A percentile compares a stretch with the other conserved stretches of the same genome.
Evolutionary conservation across 1,140 invertebrate species (phyloP).

Genomic region (Drosophila nigromelanica): DNA sequence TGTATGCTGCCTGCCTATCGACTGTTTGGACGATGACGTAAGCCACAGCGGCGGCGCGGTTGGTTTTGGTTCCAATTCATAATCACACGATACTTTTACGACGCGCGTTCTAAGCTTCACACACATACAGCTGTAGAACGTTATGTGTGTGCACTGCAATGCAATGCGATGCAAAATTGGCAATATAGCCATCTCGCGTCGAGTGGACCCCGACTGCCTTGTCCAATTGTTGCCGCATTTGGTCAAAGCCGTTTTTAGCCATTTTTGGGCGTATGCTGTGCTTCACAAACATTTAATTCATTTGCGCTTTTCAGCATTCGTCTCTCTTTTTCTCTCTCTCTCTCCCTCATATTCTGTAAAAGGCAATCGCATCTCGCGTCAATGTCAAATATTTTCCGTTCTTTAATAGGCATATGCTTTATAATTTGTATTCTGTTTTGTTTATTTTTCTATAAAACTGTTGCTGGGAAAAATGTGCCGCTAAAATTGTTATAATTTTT

Average conservation of each 20-base stretch:
- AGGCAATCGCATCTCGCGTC: conserved; percentile 42
- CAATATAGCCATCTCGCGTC: conserved; percentile 49
- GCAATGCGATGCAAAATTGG: conserved; percentile 47
- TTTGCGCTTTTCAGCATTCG: conserved; percentile 67
- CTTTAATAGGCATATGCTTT: conserved; percentile 61
- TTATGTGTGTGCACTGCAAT: conserved; percentile 47
- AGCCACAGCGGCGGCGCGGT: conserved; percentile 50
- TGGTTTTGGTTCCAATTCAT: conserved; percentile 71
- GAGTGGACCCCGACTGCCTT: conserved; percentile 63
- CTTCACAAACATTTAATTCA: conserved; percentile 40
- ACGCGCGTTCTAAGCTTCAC: conserved; percentile 55
- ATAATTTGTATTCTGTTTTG: conserved; percentile 16
- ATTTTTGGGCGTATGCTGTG: conserved; percentile 73
- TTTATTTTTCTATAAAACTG: conserved; percentile 42
- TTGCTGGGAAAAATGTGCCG: conserved; percentile 27
- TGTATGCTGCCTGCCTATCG: conserved; percentile 49
- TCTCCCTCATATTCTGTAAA: conserved; percentile 21
- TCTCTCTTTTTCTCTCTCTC: conserved; percentile 6
- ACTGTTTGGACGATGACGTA: conserved; percentile 74
- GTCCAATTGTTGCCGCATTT: conserved; percentile 72
- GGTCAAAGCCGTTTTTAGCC: conserved; percentile 69
- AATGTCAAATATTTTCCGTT: conserved; percentile 73
- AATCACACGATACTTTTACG: conserved; percentile 75
- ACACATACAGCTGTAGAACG: conserved; percentile 12
- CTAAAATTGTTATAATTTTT: conserved; percentile 39